Percentiles rank a stretch among this genome's conserved stretches.
Conservation (phyloP, 2,888 invertebrate species). For the Linnaemya tessellans region DNA sequence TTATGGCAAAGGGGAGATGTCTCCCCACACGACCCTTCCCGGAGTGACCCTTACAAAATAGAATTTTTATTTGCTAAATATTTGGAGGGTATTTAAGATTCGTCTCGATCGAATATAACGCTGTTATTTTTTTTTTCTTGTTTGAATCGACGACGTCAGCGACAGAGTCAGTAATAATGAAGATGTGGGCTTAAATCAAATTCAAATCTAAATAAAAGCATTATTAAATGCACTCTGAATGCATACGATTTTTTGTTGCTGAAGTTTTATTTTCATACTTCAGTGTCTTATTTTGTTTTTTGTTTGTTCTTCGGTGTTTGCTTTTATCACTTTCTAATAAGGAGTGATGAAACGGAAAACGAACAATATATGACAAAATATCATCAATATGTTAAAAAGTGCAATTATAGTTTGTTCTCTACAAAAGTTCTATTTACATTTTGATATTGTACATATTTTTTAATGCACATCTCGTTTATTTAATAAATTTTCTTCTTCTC, state of each 20-base stretch:
- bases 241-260: neutral
- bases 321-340: constrained; percentile 32
- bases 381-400: constrained; percentile 18
- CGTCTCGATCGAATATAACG: too few relatives aligned
- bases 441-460: neutral
- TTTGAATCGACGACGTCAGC: constrained; percentile 45
- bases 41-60: too few relatives aligned
- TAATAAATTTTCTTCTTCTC: constrained; percentile 25
- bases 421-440: neutral
- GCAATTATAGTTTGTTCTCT: constrained; percentile 18
- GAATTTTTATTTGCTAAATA: too few relatives aligned
- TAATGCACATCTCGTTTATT: constrained; percentile 14
- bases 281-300: neutral
- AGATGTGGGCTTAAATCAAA: constrained; percentile 54
- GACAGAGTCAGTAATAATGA: constrained; percentile 36
- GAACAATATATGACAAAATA: neutral
- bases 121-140: too few relatives aligned
- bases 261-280: neutral
- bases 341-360: neutral
- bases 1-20: too few relatives aligned
- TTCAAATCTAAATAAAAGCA: constrained; percentile 31
- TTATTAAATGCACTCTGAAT: constrained; percentile 12
- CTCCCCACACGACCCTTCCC: too few relatives aligned
- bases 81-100: too few relatives aligned
- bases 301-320: neutral